phyloP scores from a whole-genome alignment of 2,888 invertebrate genomes.

The Rhyacophila evoluta region DNA sequence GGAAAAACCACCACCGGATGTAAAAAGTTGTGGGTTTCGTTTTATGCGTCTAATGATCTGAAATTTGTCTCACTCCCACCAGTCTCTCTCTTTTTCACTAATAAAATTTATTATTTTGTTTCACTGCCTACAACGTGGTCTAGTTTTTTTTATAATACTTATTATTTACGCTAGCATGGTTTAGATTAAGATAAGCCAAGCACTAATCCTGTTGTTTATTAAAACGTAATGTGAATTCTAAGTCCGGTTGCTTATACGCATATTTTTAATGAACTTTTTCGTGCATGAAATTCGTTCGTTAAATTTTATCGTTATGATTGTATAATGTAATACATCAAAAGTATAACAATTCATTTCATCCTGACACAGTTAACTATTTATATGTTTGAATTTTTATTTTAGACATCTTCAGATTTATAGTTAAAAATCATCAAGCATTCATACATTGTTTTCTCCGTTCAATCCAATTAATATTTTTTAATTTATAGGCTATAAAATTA shows the following conservation, averaged over 20 bases:
- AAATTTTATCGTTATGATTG: too few relatives aligned
- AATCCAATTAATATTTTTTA: too few relatives aligned
- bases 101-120: conserved; percentile 20
- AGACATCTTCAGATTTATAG: too few relatives aligned
- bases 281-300: neutral
- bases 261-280: neutral
- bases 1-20: neutral
- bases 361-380: too few relatives aligned
- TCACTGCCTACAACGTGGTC: neutral
- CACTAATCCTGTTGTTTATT: conserved; percentile 12
- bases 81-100: neutral
- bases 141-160: conserved; percentile 15
- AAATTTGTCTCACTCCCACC: conserved; percentile 10
- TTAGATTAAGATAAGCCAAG: conserved; percentile 8
- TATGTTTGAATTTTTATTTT: too few relatives aligned
- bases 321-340: too few relatives aligned
- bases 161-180: neutral
- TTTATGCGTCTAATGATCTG: conserved; percentile 14
- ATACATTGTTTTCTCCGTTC: too few relatives aligned
- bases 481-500: too few relatives aligned
- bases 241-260: neutral
- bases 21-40: conserved; percentile 17
- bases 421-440: too few relatives aligned
- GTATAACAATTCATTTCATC: too few relatives aligned
- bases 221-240: conserved; percentile 9